These are phyloP conservation scores for Stigmatopora nigra DNA, from an alignment of 2,113 vertebrate species.

Conservation along the genomic window DNA sequence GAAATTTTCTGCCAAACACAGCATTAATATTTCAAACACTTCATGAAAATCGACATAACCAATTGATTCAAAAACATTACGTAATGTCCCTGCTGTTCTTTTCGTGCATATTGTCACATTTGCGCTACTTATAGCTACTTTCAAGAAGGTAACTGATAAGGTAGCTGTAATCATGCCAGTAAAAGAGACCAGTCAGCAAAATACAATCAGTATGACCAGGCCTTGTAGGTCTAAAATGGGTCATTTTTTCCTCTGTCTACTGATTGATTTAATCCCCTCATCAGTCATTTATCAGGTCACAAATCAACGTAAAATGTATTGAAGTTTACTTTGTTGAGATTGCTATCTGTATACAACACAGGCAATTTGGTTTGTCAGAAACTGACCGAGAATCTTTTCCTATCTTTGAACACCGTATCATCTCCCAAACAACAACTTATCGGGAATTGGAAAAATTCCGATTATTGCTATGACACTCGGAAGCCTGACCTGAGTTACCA, in stretches of 20 bases:
- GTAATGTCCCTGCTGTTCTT: no score
- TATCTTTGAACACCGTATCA: neutral
- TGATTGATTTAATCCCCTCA: slow-evolving; percentile 27
- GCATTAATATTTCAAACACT: no score
- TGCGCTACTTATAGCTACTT: neutral
- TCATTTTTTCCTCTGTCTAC: slow-evolving; percentile 19
- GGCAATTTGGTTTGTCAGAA: neutral
- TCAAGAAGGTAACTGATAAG: neutral
- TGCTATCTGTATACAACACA: slow-evolving; percentile 14
- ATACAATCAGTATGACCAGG: slow-evolving; percentile 30
- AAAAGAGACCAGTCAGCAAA: slow-evolving; percentile 10
- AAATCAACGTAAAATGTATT: slow-evolving; percentile 22
- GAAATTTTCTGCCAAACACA: no score
- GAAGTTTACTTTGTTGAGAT: slow-evolving; percentile 21
- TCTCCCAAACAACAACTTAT: neutral
- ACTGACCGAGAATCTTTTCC: neutral
- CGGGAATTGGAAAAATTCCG: slow-evolving; percentile 22
- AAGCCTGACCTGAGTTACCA: slow-evolving; percentile 53
- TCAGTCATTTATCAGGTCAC: slow-evolving; percentile 49
- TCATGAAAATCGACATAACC: no score
- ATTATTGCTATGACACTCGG: slow-evolving; percentile 27
- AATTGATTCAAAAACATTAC: no score
- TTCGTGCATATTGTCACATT: no score
- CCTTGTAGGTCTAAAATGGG: slow-evolving; percentile 15
- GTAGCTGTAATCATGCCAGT: slow-evolving; percentile 11